Base-by-base conservation (phyloP, 2,113 vertebrate species). In the Mystacornis crossleyi region DNA sequence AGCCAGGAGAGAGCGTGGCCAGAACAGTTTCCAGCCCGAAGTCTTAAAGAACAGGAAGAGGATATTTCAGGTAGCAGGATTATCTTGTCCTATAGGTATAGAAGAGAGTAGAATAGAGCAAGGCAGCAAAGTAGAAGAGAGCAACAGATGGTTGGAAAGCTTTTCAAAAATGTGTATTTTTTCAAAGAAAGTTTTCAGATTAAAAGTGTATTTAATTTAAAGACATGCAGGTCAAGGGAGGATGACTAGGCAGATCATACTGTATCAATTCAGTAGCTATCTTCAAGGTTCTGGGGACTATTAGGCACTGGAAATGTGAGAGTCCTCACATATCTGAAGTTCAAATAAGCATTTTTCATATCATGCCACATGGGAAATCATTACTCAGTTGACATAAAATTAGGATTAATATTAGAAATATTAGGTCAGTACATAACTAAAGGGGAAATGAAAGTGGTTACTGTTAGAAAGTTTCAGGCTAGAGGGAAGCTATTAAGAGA, bases 401-500 rank as follows among this genome's bases (percentile, higher is more conserved):
- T 38, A 93, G 38, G 71, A 95, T 73, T 92, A 90, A 66, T 78
- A 86, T 26, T 42, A 73, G 58, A 85, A 96, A 83, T 92, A 92
- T 70, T 28, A 96, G 36, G 34, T 88, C 62, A 93, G 28, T 75
- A 93, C 80, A 45, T 69, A 90, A 90, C 62, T 77, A 50, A 92
- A 86, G 58, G 42, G 42, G 77, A 97, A 93, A 94, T 61, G 8
- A 36, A 91, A 90, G 62, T 19, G 28, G 38, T 80, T 50, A 45
- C 4, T 33, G 54, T 57, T 61, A 48, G 60, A 70, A 96, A 88
- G 42, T 73, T 90, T 77, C 67, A 77, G 54, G 54, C 29, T 80
- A 73, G 38, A 90, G 24, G 12, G 53, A 82, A 93, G 53, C 43
- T 87, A 87, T 79, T 71, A 96, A 74, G 24, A 86, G n/a, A 88